Evolutionary conservation across 2,113 vertebrate genomes (phyloP).

Genomic region (Ardeotis arabs): DNA sequence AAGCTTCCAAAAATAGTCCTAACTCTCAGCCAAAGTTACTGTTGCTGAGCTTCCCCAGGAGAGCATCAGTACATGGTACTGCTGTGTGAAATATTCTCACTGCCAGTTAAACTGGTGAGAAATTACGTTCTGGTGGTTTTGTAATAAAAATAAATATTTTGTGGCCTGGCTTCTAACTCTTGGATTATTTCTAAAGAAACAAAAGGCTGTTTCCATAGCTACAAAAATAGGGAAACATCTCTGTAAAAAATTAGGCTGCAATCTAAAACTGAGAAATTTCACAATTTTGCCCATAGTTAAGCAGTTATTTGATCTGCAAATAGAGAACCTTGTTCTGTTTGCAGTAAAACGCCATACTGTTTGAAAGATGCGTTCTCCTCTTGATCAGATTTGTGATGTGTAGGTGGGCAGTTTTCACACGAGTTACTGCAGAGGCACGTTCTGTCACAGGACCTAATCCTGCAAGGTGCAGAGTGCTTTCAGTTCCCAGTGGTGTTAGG

Average conservation of each 20-base stretch:
- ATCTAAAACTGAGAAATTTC: neutral
- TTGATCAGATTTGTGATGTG: neutral
- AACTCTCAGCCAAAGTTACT: constrained; percentile 49
- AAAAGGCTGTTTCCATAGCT: constrained; percentile 24
- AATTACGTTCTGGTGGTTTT: constrained; percentile 62
- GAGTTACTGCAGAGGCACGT: neutral
- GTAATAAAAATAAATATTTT: constrained; percentile 56
- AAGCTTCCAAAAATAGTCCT: constrained; percentile 62
- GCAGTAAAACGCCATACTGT: neutral
- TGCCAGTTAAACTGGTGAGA: constrained; percentile 56
- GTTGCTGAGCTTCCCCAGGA: constrained; percentile 49
- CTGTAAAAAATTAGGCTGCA: constrained; percentile 23
- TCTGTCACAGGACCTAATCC: neutral
- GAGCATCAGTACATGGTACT: constrained; percentile 12
- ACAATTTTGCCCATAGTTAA: neutral
- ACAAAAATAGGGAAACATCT: constrained; percentile 16
- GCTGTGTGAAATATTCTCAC: constrained; percentile 27
- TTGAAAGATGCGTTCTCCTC: neutral
- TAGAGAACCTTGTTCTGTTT: neutral
- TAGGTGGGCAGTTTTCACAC: neutral
- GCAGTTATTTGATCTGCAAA: neutral
- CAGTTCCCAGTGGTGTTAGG: neutral
- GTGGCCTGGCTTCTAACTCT: constrained; percentile 48
- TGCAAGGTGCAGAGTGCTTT: neutral
- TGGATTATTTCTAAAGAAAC: constrained; percentile 45